Percentiles rank a stretch among this genome's conserved stretches.
Evolutionary conservation across 2,113 vertebrate genomes (phyloP).

Genomic region (Heterotis niloticus): DNA sequence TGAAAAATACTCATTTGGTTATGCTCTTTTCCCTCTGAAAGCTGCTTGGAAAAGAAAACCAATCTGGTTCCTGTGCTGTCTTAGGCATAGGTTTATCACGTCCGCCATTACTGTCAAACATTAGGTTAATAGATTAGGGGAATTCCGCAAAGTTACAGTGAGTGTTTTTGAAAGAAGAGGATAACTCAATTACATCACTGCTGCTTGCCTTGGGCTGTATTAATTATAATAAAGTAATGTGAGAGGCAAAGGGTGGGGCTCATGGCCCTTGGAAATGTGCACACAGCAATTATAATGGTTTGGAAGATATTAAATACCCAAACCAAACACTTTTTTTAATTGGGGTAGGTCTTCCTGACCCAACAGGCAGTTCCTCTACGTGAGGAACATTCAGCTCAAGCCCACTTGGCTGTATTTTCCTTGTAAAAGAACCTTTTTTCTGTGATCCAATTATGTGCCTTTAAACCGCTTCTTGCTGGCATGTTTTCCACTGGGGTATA

Average conservation of each 20-base stretch:
- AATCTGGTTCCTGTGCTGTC: conserved; percentile 8
- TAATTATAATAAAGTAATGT: conserved; percentile 15
- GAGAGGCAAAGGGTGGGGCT: neutral
- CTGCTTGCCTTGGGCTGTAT: conserved; percentile 10
- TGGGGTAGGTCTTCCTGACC: conserved; percentile 6
- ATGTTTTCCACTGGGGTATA: neutral
- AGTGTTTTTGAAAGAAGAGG: conserved; percentile 17
- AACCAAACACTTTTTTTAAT: conserved; percentile 22
- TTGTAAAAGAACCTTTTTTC: conserved; percentile 18
- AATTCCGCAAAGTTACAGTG: conserved; percentile 10
- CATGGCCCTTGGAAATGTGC: conserved; percentile 5
- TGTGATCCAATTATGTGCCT: conserved; percentile 18
- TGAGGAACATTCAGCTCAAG: neutral
- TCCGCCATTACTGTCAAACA: neutral
- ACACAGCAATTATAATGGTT: conserved; percentile 21
- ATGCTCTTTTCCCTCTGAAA: neutral
- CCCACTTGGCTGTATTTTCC: conserved; percentile 7
- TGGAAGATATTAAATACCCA: conserved; percentile 25
- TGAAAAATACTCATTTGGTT: neutral
- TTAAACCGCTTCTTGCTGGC: conserved; percentile 10
- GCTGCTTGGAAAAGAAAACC: conserved; percentile 15
- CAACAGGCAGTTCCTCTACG: neutral
- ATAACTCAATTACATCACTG: conserved; percentile 25
- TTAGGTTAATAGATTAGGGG: conserved; percentile 23
- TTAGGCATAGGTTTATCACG: neutral